Evolutionary conservation across 1,140 invertebrate species (phyloP).

Genomic region (Zelostemma sp.): DNA sequence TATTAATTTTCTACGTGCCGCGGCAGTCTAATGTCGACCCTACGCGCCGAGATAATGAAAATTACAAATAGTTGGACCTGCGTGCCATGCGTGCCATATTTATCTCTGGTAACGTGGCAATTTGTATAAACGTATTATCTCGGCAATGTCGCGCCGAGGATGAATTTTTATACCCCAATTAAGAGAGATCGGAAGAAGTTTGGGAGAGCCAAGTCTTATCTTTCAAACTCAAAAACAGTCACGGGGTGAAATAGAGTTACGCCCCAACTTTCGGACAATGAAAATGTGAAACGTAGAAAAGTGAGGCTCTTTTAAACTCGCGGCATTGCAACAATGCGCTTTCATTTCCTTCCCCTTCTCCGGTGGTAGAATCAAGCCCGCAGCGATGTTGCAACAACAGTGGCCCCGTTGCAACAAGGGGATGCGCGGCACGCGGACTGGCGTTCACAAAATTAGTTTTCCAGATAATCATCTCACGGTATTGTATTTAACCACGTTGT

Average conservation of each 20-base stretch:
- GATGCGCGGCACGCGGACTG: constrained; percentile 51
- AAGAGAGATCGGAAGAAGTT: background rate
- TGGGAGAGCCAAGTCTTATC: too few relatives aligned
- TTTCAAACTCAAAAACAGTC: background rate
- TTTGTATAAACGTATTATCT: constrained; percentile 19
- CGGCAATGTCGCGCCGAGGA: background rate
- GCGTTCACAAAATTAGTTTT: constrained; percentile 70
- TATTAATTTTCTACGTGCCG: constrained; percentile 69
- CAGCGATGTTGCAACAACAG: constrained; percentile 23
- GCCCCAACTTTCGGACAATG: constrained; percentile 5
- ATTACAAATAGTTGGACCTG: constrained; percentile 68
- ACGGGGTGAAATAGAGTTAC: constrained; percentile 4
- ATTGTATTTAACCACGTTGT: constrained; percentile 61
- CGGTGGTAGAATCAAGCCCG: constrained; percentile 21
- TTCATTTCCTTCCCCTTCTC: constrained; percentile 41
- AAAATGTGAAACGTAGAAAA: constrained; percentile 21
- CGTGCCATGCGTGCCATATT: constrained; percentile 54
- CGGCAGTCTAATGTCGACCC: constrained; percentile 63
- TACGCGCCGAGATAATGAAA: constrained; percentile 70
- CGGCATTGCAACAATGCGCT: constrained; percentile 46
- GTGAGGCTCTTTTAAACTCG: constrained; percentile 13
- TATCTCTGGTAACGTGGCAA: constrained; percentile 8
- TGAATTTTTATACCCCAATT: constrained; percentile 2
- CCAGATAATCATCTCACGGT: constrained; percentile 70
- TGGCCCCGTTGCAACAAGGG: constrained; percentile 35